Conservation (phyloP, 2,888 invertebrate genomes). For the Meteorus cinctellus region DNA sequence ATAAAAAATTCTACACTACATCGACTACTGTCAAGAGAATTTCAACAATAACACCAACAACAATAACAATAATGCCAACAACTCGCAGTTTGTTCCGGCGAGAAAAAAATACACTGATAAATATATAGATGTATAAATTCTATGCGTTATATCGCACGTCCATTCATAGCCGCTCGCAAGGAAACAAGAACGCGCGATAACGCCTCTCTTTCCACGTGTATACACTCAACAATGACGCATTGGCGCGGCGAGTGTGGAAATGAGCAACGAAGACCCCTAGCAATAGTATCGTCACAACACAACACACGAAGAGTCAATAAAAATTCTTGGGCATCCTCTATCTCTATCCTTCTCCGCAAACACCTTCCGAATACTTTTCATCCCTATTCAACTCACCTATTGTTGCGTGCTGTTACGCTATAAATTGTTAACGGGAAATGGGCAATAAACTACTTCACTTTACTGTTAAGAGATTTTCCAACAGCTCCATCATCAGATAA, state of each 20-base stretch:
- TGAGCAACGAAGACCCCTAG: neutral
- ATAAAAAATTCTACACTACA: neutral
- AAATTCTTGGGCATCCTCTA: neutral
- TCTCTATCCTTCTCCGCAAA: neutral
- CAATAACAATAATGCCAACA: neutral
- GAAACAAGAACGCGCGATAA: neutral
- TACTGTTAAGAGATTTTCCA: slow-evolving; percentile 17
- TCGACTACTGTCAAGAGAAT: neutral
- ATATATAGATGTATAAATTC: neutral
- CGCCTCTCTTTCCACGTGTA: neutral
- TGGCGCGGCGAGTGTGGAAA: neutral
- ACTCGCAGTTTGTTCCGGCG: neutral
- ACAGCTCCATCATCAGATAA: neutral
- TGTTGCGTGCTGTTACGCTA: slow-evolving; percentile 6
- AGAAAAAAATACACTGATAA: neutral
- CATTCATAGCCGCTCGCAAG: slow-evolving; percentile 10
- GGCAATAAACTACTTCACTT: slow-evolving; percentile 26
- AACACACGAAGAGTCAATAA: neutral
- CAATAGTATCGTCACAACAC: neutral
- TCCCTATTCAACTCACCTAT: neutral
- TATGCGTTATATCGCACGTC: neutral
- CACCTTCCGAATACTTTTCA: slow-evolving; percentile 13
- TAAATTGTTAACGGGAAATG: slow-evolving; percentile 26
- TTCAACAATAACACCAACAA: neutral
- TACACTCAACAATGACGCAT: neutral